phyloP scores from a whole-genome alignment of 2,797 vertebrate species.

The Phyllotis vaccarum region DNA sequence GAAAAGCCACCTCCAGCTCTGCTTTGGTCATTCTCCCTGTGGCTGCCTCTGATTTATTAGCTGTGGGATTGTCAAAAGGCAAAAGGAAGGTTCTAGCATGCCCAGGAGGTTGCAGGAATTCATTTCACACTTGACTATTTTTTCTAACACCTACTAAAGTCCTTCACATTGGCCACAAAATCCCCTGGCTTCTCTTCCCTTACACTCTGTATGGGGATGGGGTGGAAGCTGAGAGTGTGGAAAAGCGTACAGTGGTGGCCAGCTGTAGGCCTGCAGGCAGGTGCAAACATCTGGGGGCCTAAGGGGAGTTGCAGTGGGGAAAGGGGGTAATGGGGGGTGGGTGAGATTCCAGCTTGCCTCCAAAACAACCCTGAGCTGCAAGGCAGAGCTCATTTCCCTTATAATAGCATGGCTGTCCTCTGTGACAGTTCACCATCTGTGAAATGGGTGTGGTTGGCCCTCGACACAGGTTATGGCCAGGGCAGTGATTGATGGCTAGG shows the following conservation, averaged over 20 bases:
- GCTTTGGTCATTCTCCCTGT: conserved; percentile 81
- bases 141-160: conserved; percentile 86
- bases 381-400: neutral
- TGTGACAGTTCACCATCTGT: neutral
- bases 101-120: conserved; percentile 85
- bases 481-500: neutral
- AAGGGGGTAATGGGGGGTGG: no score
- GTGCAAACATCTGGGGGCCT: neutral
- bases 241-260: neutral
- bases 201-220: neutral
- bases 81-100: conserved; percentile 81
- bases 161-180: conserved; percentile 81
- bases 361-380: neutral
- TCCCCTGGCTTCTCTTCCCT: conserved; percentile 73
- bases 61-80: conserved; percentile 85
- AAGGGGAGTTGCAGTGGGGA: neutral
- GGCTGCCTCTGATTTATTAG: conserved; percentile 86
- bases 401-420: neutral
- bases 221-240: no score
- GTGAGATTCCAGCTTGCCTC: neutral
- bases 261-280: neutral
- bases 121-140: conserved; percentile 86
- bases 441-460: neutral
- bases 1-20: conserved; percentile 81
- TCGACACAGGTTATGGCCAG: neutral